Percentiles rank a stretch among this genome's conserved stretches.
These are phyloP conservation scores for Octomys mimax DNA, from an alignment of 2,797 vertebrate genomes.

Conservation along the genomic window DNA sequence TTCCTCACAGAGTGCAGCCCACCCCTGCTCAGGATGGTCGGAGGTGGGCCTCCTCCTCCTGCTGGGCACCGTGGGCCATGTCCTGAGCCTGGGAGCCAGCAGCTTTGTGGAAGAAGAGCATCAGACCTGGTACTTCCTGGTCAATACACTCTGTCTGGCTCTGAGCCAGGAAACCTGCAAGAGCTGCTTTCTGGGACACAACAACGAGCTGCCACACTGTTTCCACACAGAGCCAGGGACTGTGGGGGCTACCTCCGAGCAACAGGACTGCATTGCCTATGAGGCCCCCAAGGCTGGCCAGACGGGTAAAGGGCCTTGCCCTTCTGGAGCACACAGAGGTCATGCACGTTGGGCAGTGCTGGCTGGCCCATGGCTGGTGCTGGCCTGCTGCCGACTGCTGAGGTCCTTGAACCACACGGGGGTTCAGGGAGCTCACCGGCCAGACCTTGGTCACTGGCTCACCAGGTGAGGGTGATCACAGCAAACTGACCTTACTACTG, in stretches of 20 bases:
- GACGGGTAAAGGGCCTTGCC: conserved; percentile 6
- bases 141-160: conserved; percentile 95
- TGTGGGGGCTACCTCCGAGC: rapidly evolving
- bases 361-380: conserved; percentile 92
- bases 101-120: conserved; percentile 99
- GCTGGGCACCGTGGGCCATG: conserved; percentile 93
- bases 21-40: conserved; percentile 89
- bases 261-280: conserved; percentile 41
- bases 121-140: conserved; percentile 98
- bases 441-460: conserved; percentile 96
- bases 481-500: too few species aligned
- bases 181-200: conserved; percentile 90
- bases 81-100: conserved; percentile 95
- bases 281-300: conserved; percentile 28
- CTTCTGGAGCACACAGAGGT: conserved; percentile 43
- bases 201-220: conserved; percentile 47
- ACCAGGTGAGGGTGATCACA: conserved; percentile 91
- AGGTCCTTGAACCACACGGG: conserved; percentile 97
- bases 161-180: conserved; percentile 95
- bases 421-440: conserved; percentile 96
- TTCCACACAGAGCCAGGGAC: conserved; percentile 63
- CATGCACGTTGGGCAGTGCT: conserved; percentile 93
- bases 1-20: conserved; percentile 80
- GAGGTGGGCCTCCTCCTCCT: conserved; percentile 94
- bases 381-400: conserved; percentile 95